A percentile compares a stretch with the other conserved stretches of the same genome.
These are phyloP conservation scores for Sebastes alutus DNA, from an alignment of 2,797 vertebrate genomes.

Conservation along the genomic window DNA sequence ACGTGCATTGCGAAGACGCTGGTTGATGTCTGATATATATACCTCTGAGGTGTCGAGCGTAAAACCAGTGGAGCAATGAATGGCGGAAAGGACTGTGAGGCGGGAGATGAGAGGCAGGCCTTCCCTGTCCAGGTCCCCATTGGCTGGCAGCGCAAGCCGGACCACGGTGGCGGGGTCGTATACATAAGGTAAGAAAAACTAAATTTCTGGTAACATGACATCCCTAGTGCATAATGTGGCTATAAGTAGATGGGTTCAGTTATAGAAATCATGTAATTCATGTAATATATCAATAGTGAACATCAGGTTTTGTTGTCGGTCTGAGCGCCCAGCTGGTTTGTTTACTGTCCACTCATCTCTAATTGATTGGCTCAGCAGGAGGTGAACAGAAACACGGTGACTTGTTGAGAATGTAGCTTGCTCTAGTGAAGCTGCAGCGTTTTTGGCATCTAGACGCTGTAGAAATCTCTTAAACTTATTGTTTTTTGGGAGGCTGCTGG, in stretches of 20 bases:
- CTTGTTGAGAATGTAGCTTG: neutral
- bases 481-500: neutral
- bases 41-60: constrained; percentile 88
- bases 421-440: neutral
- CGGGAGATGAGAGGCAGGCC: constrained; percentile 89
- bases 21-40: constrained; percentile 90
- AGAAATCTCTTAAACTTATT: neutral
- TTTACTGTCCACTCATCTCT: neutral
- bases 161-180: constrained; percentile 88
- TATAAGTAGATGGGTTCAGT: neutral
- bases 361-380: constrained; percentile 24
- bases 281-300: neutral
- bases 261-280: neutral
- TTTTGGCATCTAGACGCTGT: neutral
- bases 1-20: constrained; percentile 85
- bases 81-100: constrained; percentile 96
- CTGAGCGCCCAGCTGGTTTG: neutral
- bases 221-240: neutral
- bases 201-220: too few relatives aligned
- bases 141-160: constrained; percentile 95
- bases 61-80: constrained; percentile 96
- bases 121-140: constrained; percentile 95
- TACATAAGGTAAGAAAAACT: constrained; percentile 89
- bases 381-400: neutral
- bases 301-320: neutral